Conservation (phyloP, 2,888 invertebrate species). For the Euclidia mi region DNA sequence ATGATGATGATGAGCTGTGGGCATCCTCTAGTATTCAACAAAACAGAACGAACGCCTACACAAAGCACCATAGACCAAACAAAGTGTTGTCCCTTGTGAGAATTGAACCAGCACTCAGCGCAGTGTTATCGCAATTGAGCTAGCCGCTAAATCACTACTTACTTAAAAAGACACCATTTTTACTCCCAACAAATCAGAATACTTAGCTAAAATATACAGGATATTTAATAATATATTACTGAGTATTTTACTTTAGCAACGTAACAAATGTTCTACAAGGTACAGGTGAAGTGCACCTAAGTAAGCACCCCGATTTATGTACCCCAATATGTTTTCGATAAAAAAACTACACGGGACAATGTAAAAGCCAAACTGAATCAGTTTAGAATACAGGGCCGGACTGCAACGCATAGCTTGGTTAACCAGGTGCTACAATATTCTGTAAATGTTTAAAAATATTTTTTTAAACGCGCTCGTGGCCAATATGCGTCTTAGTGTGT, state of each 20-base stretch:
- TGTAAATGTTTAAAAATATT: not conserved
- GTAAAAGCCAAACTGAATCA: slow-evolving; percentile 38
- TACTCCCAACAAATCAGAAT: slow-evolving; percentile 1
- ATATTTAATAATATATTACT: no score
- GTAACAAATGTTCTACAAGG: slow-evolving; percentile 31
- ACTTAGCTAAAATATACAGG: not conserved
- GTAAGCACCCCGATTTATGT: slow-evolving; percentile 61
- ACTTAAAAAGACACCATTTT: not conserved
- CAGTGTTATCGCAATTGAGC: no score
- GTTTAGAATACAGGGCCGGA: slow-evolving; percentile 41
- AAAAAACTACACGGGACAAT: slow-evolving; percentile 62
- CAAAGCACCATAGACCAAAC: no score
- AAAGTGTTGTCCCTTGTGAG: no score
- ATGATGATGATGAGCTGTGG: no score
- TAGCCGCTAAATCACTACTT: no score
- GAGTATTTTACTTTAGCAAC: slow-evolving; percentile 8
- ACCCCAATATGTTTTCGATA: slow-evolving; percentile 63
- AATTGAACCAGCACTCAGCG: no score
- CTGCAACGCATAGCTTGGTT: not conserved
- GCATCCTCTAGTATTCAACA: no score
- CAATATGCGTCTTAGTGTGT: no score
- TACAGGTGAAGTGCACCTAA: slow-evolving; percentile 57
- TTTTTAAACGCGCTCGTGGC: no score
- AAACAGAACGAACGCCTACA: no score
- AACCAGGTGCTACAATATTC: not conserved